These are phyloP conservation scores for Zhuqinia jingwanae DNA, from an alignment of 2,888 invertebrate genomes.

Conservation along the genomic window DNA sequence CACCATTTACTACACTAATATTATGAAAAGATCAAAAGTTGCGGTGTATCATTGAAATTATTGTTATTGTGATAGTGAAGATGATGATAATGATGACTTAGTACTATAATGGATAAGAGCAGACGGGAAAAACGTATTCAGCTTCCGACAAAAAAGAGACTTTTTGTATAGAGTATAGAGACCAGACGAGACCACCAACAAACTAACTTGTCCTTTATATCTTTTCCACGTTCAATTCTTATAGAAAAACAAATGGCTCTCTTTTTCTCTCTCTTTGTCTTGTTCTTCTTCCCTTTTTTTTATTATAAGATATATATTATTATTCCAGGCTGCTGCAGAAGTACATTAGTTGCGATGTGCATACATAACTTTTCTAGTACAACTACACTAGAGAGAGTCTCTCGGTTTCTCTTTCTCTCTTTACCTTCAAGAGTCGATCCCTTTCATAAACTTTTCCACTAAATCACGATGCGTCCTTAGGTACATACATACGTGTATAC, in stretches of 20 bases:
- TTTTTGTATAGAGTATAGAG: too few species aligned
- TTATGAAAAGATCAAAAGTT: slow-evolving; percentile 44
- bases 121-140: slow-evolving; percentile 86
- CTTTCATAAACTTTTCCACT: slow-evolving; percentile 70
- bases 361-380: not conserved
- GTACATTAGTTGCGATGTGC: not conserved
- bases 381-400: slow-evolving; percentile 12
- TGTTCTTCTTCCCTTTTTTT: not conserved
- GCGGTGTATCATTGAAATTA: slow-evolving; percentile 17
- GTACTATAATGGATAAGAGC: slow-evolving; percentile 4
- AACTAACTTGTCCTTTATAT: slow-evolving; percentile 36
- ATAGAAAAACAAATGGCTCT: slow-evolving; percentile 34
- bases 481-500: too few species aligned
- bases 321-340: not conserved
- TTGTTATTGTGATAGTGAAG: not conserved
- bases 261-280: not conserved
- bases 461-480: slow-evolving; percentile 63
- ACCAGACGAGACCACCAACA: not conserved
- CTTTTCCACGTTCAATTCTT: slow-evolving; percentile 34
- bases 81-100: slow-evolving; percentile 5
- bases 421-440: slow-evolving; percentile 46
- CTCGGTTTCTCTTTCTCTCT: not conserved
- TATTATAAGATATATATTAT: not conserved
- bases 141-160: slow-evolving; percentile 73
- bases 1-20: not conserved